Percentiles rank a stretch among this genome's conserved stretches.
phyloP scores from a whole-genome alignment of 1,140 invertebrate species.

The Hestina assimilis region DNA sequence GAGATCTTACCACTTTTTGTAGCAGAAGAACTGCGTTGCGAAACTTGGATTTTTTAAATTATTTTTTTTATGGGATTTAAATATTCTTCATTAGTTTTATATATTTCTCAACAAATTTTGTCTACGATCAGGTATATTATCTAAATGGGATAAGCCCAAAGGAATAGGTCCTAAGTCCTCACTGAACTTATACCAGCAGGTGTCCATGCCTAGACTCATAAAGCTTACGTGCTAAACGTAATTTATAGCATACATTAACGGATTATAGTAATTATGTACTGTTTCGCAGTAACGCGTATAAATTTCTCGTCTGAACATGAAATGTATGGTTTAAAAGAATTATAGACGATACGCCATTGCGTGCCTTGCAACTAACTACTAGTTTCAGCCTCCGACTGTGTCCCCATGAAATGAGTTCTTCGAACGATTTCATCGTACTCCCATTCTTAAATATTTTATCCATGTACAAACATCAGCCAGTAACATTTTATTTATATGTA shows the following conservation, averaged over 20 bases:
- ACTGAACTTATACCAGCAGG: conserved; percentile 24
- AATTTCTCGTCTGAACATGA: conserved; percentile 32
- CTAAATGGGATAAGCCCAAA: not conserved
- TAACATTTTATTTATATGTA: no score
- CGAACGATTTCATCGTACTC: no score
- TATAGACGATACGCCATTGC: conserved; percentile 19
- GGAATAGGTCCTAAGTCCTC: conserved; percentile 17
- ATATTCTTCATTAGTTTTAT: no score
- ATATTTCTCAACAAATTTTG: no score
- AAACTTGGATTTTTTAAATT: no score
- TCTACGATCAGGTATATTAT: no score
- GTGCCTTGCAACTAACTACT: conserved; percentile 14
- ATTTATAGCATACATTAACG: conserved; percentile 40
- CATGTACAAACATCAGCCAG: no score
- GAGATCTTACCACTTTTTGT: no score
- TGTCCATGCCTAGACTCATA: conserved; percentile 24
- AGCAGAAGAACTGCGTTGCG: no score
- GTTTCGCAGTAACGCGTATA: conserved; percentile 27
- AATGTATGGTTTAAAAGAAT: conserved; percentile 30
- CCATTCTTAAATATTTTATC: no score
- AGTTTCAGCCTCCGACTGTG: no score
- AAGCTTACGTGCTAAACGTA: conserved; percentile 36
- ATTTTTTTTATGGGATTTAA: not conserved
- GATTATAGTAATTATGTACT: conserved; percentile 42
- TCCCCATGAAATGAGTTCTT: no score